A percentile compares a stretch with the other conserved stretches of the same genome.
Evolutionary conservation across 2,888 invertebrate genomes (phyloP).

Genomic region (Drosophila testacea): DNA sequence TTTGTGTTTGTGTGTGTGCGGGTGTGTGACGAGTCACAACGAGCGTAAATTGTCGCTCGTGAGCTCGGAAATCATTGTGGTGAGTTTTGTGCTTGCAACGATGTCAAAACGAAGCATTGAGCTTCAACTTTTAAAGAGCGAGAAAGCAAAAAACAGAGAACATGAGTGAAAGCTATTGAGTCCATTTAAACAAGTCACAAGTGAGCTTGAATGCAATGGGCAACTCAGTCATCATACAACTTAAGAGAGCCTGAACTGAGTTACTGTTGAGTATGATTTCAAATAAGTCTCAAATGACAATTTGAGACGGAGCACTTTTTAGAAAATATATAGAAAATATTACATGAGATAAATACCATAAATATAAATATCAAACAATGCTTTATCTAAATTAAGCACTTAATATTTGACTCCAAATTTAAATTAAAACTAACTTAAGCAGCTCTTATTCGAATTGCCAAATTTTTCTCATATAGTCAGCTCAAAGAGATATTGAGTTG

Average conservation of each 20-base stretch:
- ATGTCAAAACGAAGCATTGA: slow-evolving; percentile 1
- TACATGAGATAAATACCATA: too few species aligned
- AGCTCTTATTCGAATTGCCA: background rate
- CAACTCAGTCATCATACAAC: slow-evolving; percentile 17
- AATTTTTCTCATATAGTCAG: background rate
- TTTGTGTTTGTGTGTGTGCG: slow-evolving; percentile 57
- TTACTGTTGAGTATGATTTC: background rate
- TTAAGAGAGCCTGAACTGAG: slow-evolving; percentile 4
- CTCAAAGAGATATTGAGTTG: background rate
- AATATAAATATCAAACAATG: background rate
- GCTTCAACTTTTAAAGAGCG: slow-evolving; percentile 5
- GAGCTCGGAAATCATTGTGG: slow-evolving; percentile 32
- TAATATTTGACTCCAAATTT: background rate
- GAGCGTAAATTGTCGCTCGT: slow-evolving; percentile 33
- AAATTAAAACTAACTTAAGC: background rate
- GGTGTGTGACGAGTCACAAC: slow-evolving; percentile 31
- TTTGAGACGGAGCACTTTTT: background rate
- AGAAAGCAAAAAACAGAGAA: slow-evolving; percentile 15
- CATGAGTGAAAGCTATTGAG: slow-evolving; percentile 11
- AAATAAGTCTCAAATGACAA: background rate
- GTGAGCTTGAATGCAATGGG: background rate
- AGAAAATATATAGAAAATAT: background rate
- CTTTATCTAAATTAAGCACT: background rate
- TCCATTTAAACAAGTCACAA: background rate
- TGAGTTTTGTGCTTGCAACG: slow-evolving; percentile 46